Base-by-base conservation (phyloP, 2,888 invertebrate genomes). In the Eledona agricola region DNA sequence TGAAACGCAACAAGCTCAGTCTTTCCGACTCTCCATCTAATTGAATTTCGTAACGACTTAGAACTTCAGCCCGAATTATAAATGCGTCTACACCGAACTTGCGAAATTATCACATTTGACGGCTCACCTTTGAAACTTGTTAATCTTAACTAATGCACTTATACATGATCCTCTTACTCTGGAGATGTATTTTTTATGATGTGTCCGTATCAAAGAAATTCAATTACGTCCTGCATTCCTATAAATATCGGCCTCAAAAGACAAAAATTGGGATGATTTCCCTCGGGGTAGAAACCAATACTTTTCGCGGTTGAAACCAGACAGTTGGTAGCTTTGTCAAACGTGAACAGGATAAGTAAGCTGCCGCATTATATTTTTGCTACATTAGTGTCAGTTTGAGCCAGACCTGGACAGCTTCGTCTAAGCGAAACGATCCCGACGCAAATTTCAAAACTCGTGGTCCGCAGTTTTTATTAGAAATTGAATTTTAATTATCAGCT, bases 231-330 rank as follows among this genome's bases (percentile, higher is more conserved):
- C 19, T 59, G 56, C 59, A 62, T 62, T 53, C 47, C 45, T 55
- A 58, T 59, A 53, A 60, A 58, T 62, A 64, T 61, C 56, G 61
- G 50, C 43, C 56, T 53, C 58, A 54, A 59, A 62, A 63, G 64
- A 66, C 64, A 64, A 66, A 65, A 64, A 63, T 63, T 58, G 55
- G 52, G 62, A 62, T 64, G 66, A 66, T 66, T 66, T 66, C 66
- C 66, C 66, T 38, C 31, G 62, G 54, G 63, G 46, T 25, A 22
- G 32, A 37, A 49, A 38, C 55, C 57, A 42, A 46, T 50, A 55
- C 53, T 20, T 55, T 26, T 13, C 7, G 50, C 26, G 40, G 32
- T 40, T 40, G 20, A 11, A 20, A 26, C 40, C 17, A 52, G 52
- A 52, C 52, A 52, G 52, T 52, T 52, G 47, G 47, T 53, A 42